phyloP scores from a whole-genome alignment of 1,140 invertebrate genomes.

The fruit fly (Drosophila melanogaster) region Release_6_plus_ISO1_MT NT_033779.5:19384001-19384500 shows the following conservation, averaged over 20 bases:
- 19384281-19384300: constrained; percentile 36
- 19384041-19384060: constrained; percentile 32
- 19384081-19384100: constrained; percentile 27
- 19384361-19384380: constrained; percentile 29
- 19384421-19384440: constrained; percentile 37
- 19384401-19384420: constrained; percentile 30
- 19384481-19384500: constrained; percentile 8
- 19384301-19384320: constrained; percentile 23
- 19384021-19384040: constrained; percentile 41
- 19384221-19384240: constrained; percentile 15
- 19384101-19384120: constrained; percentile 41
- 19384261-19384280: constrained; percentile 8
- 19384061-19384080: constrained; percentile 33
- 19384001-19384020: constrained; percentile 24
- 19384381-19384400: constrained; percentile 35
- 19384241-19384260: neutral
- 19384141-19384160: constrained; percentile 40
- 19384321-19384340: constrained; percentile 54
- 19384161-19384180: constrained; percentile 51
- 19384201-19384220: constrained; percentile 27
- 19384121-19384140: constrained; percentile 36
- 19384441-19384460: constrained; percentile 40
- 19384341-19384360: constrained; percentile 59
- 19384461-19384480: constrained; percentile 2
- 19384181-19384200: constrained; percentile 27